Conservation (phyloP, 1,140 invertebrate genomes). For the Dendrolimus punctatus region DNA sequence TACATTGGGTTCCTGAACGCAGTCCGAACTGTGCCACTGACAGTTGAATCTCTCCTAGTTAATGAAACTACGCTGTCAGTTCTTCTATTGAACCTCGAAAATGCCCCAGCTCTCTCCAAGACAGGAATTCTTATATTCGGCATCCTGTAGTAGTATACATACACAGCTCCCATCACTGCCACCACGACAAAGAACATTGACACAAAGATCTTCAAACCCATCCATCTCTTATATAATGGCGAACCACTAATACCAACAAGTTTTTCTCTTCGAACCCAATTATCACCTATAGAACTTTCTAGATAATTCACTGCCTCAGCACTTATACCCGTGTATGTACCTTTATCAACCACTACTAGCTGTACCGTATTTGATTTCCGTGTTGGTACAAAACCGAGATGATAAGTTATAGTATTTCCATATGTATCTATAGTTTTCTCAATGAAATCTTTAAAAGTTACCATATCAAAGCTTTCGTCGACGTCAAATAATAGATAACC, state of each 20-base stretch:
- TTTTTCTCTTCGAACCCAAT: constrained; percentile 28
- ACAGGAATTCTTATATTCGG: constrained; percentile 27
- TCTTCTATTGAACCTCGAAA: constrained; percentile 43
- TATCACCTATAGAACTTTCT: constrained; percentile 21
- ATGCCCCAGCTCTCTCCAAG: constrained; percentile 20
- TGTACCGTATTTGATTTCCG: constrained; percentile 33
- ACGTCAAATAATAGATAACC: constrained; percentile 38
- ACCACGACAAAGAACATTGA: constrained; percentile 45
- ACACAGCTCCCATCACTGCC: constrained; percentile 30
- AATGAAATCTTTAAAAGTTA: constrained; percentile 34
- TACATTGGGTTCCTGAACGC: constrained; percentile 61
- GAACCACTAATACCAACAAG: constrained; percentile 33
- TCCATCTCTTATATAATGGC: constrained; percentile 31
- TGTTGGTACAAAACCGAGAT: constrained; percentile 30
- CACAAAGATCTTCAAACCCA: constrained; percentile 42
- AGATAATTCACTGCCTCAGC: constrained; percentile 37
- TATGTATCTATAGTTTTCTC: constrained; percentile 27
- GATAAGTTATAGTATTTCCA: constrained; percentile 29
- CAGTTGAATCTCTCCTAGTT: constrained; percentile 44
- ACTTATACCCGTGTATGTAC: constrained; percentile 42
- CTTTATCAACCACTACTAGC: constrained; percentile 47
- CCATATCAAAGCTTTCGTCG: constrained; percentile 38
- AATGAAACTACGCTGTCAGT: constrained; percentile 57
- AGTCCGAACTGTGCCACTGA: constrained; percentile 20
- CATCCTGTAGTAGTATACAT: constrained; percentile 49